These are phyloP conservation scores for Montipora efflorescens DNA, from an alignment of 64 coral and sea anemone genomes.

Conservation along the genomic window DNA sequence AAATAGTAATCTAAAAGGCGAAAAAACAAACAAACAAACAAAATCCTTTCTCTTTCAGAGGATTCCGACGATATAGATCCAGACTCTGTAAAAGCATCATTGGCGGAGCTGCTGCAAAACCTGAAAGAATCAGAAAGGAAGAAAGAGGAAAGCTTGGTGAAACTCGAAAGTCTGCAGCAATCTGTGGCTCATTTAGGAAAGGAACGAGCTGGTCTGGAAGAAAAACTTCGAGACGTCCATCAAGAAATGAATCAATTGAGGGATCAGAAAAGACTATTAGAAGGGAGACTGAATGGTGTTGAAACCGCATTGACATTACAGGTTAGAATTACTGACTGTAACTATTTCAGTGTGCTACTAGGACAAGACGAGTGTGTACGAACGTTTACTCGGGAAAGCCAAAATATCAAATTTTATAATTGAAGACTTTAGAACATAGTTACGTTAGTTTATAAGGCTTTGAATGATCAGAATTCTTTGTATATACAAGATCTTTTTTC, in stretches of 20 bases:
- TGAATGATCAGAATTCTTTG: too few species aligned
- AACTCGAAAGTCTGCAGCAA: constrained; percentile 72
- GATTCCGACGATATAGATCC: constrained; percentile 88
- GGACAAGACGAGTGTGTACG: too few species aligned
- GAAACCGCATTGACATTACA: constrained; percentile 74
- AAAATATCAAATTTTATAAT: too few species aligned
- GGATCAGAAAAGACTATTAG: constrained; percentile 75
- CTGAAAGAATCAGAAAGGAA: constrained; percentile 80
- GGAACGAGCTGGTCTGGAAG: constrained; percentile 48
- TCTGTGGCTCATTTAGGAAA: constrained; percentile 63
- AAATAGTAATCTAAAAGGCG: too few species aligned
- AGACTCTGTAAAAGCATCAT: constrained; percentile 68
- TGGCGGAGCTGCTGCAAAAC: constrained; percentile 78
- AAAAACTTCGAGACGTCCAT: constrained; percentile 63
- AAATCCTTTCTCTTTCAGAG: constrained; percentile 19
- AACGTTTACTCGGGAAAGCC: too few species aligned
- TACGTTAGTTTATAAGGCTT: too few species aligned
- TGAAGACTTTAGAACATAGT: too few species aligned
- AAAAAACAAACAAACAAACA: neutral
- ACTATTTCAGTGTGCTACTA: too few species aligned
- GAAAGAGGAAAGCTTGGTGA: constrained; percentile 65
- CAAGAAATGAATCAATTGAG: constrained; percentile 71
- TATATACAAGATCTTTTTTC: too few species aligned
- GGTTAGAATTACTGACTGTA: constrained; percentile 9
- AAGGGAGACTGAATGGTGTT: constrained; percentile 64